Base-by-base conservation (phyloP, 2,888 invertebrate genomes). In the Drosophila greeni region DNA sequence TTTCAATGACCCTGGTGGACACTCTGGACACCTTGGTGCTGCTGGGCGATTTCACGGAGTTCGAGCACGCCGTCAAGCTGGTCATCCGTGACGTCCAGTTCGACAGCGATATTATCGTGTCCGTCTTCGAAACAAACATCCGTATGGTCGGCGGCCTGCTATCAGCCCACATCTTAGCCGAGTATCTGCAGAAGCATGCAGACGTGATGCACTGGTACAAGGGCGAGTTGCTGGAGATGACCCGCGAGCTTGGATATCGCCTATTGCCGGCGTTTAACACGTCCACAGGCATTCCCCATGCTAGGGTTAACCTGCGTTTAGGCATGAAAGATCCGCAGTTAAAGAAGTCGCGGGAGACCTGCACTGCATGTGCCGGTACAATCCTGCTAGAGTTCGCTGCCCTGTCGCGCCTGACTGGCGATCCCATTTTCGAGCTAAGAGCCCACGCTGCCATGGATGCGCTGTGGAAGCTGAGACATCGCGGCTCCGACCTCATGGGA, bases 61-160 rank as follows among this genome's bases (percentile, higher is more conserved):
- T 99, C 90, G 98, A 97, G 87, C 92, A 92, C 76, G 97, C 97
- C 24, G 94, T 97, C 5, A 93, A 94, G 88, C 90, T 96, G 68
- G 93, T 99, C 40, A 94, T 97, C 70, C 91, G 91, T 62, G 94
- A 97, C 88, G 96, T 98, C 8, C 92, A 92, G 56, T 99, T 99
- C 89, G 97, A 99, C 87, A 95, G 92, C 74, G 97, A 99, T 89
- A 93, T 98, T 66, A 93, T 97, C 55, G 98, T 99, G 9, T 98
- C 98, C 0, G 97, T 99, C 5, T 99, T 99, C 89, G 99, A 99
- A 90, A 98, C 98, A 9, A 99, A 99, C 88, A 99, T 99, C 79
- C 91, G 99, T 76, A 94, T 99, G 90, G 90, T 99, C n/a, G 99
- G 99, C 5, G 98, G 98, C 42, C 90, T 99, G 26, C 88, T 98